Percentiles rank a stretch among this genome's conserved stretches.
phyloP scores from a whole-genome alignment of 2,888 invertebrate species.

The Petrolisthes cinctipes region DNA sequence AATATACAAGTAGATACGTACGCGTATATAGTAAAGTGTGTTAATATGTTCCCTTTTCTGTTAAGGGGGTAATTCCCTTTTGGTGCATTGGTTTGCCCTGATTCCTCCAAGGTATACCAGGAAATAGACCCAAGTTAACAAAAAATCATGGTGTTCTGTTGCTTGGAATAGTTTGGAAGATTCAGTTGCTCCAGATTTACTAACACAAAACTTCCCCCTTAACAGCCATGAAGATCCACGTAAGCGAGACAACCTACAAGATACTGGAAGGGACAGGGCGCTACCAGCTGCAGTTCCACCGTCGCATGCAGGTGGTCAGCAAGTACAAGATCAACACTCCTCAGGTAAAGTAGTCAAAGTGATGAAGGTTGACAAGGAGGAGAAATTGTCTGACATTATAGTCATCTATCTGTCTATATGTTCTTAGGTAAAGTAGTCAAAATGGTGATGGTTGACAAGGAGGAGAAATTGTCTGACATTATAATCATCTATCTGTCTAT shows the following conservation, averaged over 20 bases:
- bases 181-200: too few relatives aligned
- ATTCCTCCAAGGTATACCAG: too few relatives aligned
- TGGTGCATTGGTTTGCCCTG: too few relatives aligned
- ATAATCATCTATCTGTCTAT: too few relatives aligned
- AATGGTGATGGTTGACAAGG: neutral
- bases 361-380: neutral
- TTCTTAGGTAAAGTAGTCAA: neutral
- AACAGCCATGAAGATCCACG: slow-evolving; percentile 54
- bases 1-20: neutral
- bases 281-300: slow-evolving; percentile 37
- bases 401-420: neutral
- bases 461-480: too few relatives aligned
- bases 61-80: neutral
- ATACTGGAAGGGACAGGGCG: slow-evolving; percentile 26
- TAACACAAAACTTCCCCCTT: neutral
- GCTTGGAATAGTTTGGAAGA: too few relatives aligned
- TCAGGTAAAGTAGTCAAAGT: slow-evolving; percentile 26
- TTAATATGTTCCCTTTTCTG: neutral
- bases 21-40: neutral
- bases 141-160: too few relatives aligned
- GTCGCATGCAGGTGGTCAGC: slow-evolving; percentile 38
- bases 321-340: slow-evolving; percentile 23
- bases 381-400: neutral
- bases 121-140: too few relatives aligned
- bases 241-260: slow-evolving; percentile 45